phyloP scores from a whole-genome alignment of 2,888 invertebrate species.

The Mamestra brassicae region DNA sequence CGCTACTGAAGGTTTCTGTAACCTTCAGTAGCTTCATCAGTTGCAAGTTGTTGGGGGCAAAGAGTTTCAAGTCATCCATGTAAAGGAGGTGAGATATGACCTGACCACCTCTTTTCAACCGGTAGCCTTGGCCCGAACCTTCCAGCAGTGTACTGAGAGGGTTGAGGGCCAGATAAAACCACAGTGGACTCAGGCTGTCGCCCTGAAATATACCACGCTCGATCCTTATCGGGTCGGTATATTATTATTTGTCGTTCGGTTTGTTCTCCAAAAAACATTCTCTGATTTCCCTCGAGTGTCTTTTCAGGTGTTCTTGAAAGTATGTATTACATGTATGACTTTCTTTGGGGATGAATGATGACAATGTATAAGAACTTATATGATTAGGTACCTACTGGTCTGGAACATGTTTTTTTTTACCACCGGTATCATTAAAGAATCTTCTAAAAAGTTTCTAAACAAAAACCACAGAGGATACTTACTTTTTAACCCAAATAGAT shows the following conservation, averaged over 20 bases:
- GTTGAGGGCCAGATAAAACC: no score
- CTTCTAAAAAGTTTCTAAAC: constrained; percentile 7
- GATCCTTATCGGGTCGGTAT: no score
- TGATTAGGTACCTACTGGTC: not conserved
- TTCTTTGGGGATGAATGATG: not conserved
- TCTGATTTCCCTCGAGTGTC: constrained; percentile 34
- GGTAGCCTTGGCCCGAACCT: no score
- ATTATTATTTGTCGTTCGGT: not conserved
- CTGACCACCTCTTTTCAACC: no score
- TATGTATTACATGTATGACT: constrained; percentile 8
- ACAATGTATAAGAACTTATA: not conserved
- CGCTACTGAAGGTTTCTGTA: no score
- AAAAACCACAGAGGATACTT: not conserved
- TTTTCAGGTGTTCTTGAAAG: constrained; percentile 14
- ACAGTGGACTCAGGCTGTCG: no score
- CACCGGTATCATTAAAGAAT: not conserved
- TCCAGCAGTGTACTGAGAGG: no score
- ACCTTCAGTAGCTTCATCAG: no score
- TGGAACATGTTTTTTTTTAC: not conserved
- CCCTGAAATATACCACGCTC: no score
- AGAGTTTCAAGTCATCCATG: no score
- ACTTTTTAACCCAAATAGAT: constrained; percentile 25
- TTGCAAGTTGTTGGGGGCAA: no score
- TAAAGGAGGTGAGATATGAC: no score
- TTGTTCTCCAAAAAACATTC: constrained; percentile 18